Base-by-base conservation (phyloP, 2,113 vertebrate genomes). In the Takifugu bimaculatus region DNA sequence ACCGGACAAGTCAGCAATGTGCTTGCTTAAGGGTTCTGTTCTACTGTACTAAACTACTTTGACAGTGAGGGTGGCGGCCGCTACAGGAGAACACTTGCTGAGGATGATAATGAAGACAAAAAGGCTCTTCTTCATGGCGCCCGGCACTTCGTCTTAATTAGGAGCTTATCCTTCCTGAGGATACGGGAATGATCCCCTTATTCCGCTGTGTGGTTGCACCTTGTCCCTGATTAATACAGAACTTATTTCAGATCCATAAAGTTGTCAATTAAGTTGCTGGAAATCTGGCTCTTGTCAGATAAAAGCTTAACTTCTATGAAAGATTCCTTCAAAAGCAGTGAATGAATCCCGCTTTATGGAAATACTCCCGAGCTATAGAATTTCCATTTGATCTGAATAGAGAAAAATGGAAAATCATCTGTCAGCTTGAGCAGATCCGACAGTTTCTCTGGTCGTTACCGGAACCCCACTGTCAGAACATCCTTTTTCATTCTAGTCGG, bases 1-100 rank as follows among this genome's bases (percentile, higher is more conserved):
- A 82, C 69, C 75, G 72, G 81, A 84, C 82, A 69, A 73, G 77
- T 86, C 78, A 83, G 84, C 86, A 83, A 63, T 82, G 72, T 77
- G 81, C 63, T 71, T 66, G 54, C 48, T 50, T 68, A 62, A 63
- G 75, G 73, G 64, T 75, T 64, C 60, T 77, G 3, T 59, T 43
- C 20, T 3, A 50, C 74, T 65, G 57, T 50, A 69, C 62, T 20
- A 14, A 71, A 69, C 65, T 61, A 73, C 58, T 57, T 26, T 60
- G 70, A 80, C 67, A 15, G 62, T 10, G 11, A 69, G 69, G 61
- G 47, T 9, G 52, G 65, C 29, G 4, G 54, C 51, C 15, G 29
- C 55, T 28, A 65, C 75, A 28, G 43, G 49, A 50, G 62, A 14
- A 57, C 27, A 45, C 60, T 13, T 15, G 57, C 66, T 50, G 57